A percentile compares a stretch with the other conserved stretches of the same genome.
These are phyloP conservation scores for Chrysolina americana DNA, from an alignment of 2,888 invertebrate species.

Conservation along the genomic window DNA sequence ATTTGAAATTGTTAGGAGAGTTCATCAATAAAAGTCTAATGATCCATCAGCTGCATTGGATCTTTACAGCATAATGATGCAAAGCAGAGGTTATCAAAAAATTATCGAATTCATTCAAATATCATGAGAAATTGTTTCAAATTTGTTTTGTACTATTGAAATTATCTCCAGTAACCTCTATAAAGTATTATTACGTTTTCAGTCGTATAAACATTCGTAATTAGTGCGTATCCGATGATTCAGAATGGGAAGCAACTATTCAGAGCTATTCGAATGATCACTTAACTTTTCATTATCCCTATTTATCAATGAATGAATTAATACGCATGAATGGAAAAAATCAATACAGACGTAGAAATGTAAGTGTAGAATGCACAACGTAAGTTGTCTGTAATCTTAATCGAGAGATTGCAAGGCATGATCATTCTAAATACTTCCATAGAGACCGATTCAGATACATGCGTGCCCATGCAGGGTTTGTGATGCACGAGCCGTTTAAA, in stretches of 20 bases:
- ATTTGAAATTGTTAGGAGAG: background rate
- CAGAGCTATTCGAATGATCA: background rate
- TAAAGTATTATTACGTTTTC: background rate
- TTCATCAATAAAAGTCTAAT: background rate
- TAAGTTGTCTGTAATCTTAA: too few species aligned
- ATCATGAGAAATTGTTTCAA: background rate
- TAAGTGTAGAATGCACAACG: too few species aligned
- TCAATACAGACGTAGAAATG: too few species aligned
- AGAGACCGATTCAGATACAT: too few species aligned
- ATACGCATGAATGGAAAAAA: too few species aligned
- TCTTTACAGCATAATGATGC: slow-evolving; percentile 13
- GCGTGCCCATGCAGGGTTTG: too few species aligned
- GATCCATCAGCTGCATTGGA: background rate
- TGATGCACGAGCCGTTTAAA: too few species aligned
- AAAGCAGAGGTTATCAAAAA: slow-evolving; percentile 26
- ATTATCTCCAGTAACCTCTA: slow-evolving; percentile 15
- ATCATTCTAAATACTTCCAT: too few species aligned
- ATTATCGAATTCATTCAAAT: background rate
- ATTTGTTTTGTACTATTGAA: slow-evolving; percentile 17
- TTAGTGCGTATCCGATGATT: background rate
- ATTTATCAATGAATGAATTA: background rate
- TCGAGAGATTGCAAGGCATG: too few species aligned
- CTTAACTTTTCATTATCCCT: background rate
- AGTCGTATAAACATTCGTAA: background rate
- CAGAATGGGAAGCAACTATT: background rate